Base-by-base conservation (phyloP, 2,888 invertebrate genomes). In the Eurytoma adleriae region DNA sequence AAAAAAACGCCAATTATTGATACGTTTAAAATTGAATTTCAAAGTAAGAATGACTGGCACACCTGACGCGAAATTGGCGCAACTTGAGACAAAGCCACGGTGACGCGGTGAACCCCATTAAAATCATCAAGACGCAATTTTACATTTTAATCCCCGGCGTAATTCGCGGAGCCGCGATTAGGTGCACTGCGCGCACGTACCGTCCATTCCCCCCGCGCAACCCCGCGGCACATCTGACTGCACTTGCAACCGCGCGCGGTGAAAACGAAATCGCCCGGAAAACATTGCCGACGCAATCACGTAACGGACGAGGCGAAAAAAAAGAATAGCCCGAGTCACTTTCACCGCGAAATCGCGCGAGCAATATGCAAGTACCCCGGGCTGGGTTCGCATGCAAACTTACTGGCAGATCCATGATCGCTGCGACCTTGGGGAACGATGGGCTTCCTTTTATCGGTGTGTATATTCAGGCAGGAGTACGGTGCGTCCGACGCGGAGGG, bases 361-460 rank as follows among this genome's bases (percentile, higher is more conserved):
- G 20, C 59, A 24, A 14, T 24, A 7, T 27, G 20, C 59, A 12
- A 20, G 10, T 40, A 1, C 10, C 27, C 7, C 5, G 13, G 14
- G 16, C 13, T 14, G 18, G 20, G 10, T 20, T 3, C 14, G 30
- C 2, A 16, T 14, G 14, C 7, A 62, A 13, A 40, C 85, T 85
- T 83, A 86, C 85, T 73, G 86, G 85, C 16, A 86, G 68, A 74
- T 85, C 83, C 85, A 86, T 85, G 12, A 0, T 79, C n/a, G 4
- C 14, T 10, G 10, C 16, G 5, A 27, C 27, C 48, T 16, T 20
- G 40, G 10, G 50, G 12, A 13, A 50, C 16, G 18, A n/a, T 30
- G 30, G n/a, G 20, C 50, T 56, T 56, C 18, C 40, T 24, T 1
- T 1, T 24, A 24, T 40, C 70, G 5, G 16, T 56, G 18, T 1